Evolutionary conservation across 2,888 invertebrate species (phyloP).

Genomic region (Drosophila barbarae): DNA sequence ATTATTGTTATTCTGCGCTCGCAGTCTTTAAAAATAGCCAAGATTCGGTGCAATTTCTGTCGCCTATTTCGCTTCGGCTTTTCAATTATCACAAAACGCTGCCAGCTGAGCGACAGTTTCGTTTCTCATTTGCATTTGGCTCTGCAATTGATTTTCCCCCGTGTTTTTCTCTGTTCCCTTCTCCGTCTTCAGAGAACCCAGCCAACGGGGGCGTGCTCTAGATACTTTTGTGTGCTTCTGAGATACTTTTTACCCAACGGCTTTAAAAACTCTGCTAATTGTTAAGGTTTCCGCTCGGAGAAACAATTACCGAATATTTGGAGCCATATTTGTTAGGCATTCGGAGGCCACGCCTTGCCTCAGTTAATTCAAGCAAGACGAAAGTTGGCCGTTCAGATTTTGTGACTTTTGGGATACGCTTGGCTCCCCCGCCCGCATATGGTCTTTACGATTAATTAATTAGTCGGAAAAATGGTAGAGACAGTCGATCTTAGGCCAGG

Average conservation of each 20-base stretch:
- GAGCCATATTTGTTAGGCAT: slow-evolving; percentile 51
- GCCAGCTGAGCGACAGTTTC: slow-evolving; percentile 41
- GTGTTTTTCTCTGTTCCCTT: slow-evolving; percentile 9
- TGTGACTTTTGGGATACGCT: slow-evolving; percentile 43
- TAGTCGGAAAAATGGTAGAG: slow-evolving; percentile 5
- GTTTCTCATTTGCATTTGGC: slow-evolving; percentile 42
- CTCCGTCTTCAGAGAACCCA: slow-evolving; percentile 25
- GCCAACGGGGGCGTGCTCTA: slow-evolving; percentile 57
- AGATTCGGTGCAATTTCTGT: slow-evolving; percentile 52
- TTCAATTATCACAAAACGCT: slow-evolving; percentile 57
- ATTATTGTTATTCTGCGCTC: slow-evolving; percentile 6
- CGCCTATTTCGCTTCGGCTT: slow-evolving; percentile 45
- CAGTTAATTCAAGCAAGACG: slow-evolving; percentile 56
- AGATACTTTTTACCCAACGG: slow-evolving; percentile 12
- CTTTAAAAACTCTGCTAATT: slow-evolving; percentile 52
- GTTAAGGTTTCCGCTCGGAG: slow-evolving; percentile 58
- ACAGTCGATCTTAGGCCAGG: not conserved
- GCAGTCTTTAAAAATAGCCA: slow-evolving; percentile 55
- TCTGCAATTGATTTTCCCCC: slow-evolving; percentile 48
- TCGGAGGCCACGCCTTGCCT: slow-evolving; percentile 48
- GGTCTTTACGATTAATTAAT: slow-evolving; percentile 41
- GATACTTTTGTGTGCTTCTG: slow-evolving; percentile 26
- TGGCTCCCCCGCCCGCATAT: slow-evolving; percentile 45
- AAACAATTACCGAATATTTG: slow-evolving; percentile 62
- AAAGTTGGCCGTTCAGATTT: slow-evolving; percentile 32